phyloP scores from a whole-genome alignment of 2,888 invertebrate species.

The Drosophila pseudotakahashii region DNA sequence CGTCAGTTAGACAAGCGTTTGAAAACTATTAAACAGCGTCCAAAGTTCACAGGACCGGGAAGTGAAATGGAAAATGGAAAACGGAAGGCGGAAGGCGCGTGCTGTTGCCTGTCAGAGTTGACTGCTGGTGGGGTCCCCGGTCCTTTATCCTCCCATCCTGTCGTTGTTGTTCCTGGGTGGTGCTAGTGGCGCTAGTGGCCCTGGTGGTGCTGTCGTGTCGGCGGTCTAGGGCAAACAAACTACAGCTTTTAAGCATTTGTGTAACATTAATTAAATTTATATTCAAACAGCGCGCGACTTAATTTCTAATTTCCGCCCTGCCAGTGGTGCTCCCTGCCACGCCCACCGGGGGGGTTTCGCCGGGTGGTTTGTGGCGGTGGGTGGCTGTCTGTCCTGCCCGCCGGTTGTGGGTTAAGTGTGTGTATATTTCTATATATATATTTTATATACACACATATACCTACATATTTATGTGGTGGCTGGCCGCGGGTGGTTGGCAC shows the following conservation, averaged over 20 bases:
- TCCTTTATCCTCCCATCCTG: constrained; percentile 10
- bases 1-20: constrained; percentile 77
- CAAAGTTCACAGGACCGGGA: constrained; percentile 66
- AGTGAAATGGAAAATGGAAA: constrained; percentile 63
- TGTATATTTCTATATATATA: neutral
- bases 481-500: constrained; percentile 71
- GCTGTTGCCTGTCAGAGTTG: constrained; percentile 75
- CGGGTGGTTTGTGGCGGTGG: constrained; percentile 40
- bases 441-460: neutral
- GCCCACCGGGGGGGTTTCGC: neutral
- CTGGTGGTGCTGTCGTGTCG: constrained; percentile 35
- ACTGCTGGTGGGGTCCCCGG: constrained; percentile 31
- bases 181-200: constrained; percentile 13
- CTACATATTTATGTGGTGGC: constrained; percentile 33
- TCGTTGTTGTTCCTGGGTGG: constrained; percentile 20
- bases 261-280: constrained; percentile 80
- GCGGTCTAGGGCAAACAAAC: constrained; percentile 73
- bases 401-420: constrained; percentile 41
- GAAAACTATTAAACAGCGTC: constrained; percentile 78
- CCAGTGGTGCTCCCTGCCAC: constrained; percentile 32
- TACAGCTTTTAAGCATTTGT: constrained; percentile 78
- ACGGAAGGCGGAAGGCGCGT: constrained; percentile 70
- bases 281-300: constrained; percentile 80
- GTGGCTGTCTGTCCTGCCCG: constrained; percentile 30
- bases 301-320: constrained; percentile 78